phyloP scores from a whole-genome alignment of 2,797 vertebrate genomes.

The Scleropages formosus region DNA sequence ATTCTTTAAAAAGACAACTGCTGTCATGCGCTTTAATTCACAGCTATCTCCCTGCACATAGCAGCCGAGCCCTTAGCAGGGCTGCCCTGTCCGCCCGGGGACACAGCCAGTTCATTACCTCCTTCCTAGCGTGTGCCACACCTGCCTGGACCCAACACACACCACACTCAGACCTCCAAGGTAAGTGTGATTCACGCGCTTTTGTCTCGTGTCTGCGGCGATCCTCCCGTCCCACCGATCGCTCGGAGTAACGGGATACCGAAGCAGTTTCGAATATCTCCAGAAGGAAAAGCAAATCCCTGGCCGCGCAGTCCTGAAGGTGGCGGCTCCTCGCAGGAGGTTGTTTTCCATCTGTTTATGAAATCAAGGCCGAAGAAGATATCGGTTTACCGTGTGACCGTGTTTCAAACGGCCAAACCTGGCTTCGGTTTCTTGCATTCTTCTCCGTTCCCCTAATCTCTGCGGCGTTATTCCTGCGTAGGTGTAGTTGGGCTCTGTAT shows the following conservation, averaged over 20 bases:
- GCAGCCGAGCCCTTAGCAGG: conserved; percentile 60
- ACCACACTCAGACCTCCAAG: conserved; percentile 54
- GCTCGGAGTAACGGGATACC: conserved; percentile 16
- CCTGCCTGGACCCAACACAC: conserved; percentile 45
- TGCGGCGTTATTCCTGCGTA: background rate
- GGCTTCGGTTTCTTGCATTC: background rate
- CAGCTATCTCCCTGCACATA: conserved; percentile 62
- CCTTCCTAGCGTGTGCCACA: conserved; percentile 41
- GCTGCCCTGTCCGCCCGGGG: conserved; percentile 57
- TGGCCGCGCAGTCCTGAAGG: conserved; percentile 9
- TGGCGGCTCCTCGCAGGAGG: background rate
- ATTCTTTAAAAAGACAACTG: conserved; percentile 81
- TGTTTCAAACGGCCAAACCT: background rate
- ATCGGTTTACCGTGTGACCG: conserved; percentile 14
- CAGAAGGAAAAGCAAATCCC: background rate
- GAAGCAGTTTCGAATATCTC: conserved; percentile 7
- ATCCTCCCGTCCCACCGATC: conserved; percentile 11
- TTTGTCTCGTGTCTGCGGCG: conserved; percentile 36
- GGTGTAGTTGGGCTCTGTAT: background rate
- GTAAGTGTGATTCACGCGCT: conserved; percentile 59
- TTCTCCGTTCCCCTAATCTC: background rate
- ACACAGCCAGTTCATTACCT: conserved; percentile 43
- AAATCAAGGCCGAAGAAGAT: conserved; percentile 32
- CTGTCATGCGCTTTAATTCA: conserved; percentile 75
- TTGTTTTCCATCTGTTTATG: conserved; percentile 34